Evolutionary conservation across 2,113 vertebrate genomes (phyloP).

Genomic region (Pseudonaja textilis): DNA sequence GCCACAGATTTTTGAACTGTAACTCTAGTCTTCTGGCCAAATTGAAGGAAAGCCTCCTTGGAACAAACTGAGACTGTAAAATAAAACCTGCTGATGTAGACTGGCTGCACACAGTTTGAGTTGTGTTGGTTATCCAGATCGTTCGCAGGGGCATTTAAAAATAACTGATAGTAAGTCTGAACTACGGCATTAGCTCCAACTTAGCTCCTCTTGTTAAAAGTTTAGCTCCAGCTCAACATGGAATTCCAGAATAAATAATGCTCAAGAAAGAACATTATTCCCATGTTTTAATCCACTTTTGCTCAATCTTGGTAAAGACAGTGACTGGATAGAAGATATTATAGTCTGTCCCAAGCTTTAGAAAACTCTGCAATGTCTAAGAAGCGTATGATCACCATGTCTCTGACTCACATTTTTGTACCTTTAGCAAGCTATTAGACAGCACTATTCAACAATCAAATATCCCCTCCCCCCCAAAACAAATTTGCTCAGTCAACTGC

Average conservation of each 20-base stretch:
- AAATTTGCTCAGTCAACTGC: accelerated
- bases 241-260: conserved; percentile 1
- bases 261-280: background rate
- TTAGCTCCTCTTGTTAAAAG: background rate
- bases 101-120: too few species aligned
- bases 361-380: background rate
- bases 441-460: background rate
- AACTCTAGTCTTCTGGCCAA: background rate
- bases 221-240: background rate
- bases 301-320: background rate
- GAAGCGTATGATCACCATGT: background rate
- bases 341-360: too few species aligned
- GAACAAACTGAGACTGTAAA: background rate
- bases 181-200: background rate
- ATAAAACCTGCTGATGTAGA: background rate
- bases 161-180: background rate
- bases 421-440: too few species aligned
- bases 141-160: background rate
- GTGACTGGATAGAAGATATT: accelerated
- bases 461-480: too few species aligned
- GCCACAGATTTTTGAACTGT: background rate
- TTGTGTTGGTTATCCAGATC: background rate
- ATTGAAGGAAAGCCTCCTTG: background rate
- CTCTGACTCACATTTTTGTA: background rate
- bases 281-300: background rate